These are phyloP conservation scores for Passer domesticus DNA, from an alignment of 2,113 vertebrate genomes.

Conservation along the genomic window DNA sequence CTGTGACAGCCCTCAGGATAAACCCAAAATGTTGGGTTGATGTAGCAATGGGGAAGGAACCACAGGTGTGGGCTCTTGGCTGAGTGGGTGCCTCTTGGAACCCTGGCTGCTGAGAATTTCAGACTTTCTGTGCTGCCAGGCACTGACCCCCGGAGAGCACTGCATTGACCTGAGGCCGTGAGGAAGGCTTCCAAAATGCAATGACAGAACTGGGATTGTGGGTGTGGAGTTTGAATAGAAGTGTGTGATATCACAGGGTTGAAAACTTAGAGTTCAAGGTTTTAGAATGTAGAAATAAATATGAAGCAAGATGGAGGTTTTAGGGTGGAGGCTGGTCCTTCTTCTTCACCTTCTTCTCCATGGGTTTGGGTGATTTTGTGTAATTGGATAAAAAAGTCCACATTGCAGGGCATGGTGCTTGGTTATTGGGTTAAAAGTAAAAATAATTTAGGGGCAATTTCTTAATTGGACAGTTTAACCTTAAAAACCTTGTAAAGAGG, in stretches of 20 bases:
- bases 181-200: neutral
- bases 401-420: neutral
- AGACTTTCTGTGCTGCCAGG: neutral
- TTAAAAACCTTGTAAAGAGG: neutral
- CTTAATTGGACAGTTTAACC: neutral
- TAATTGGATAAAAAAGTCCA: neutral
- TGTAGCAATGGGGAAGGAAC: neutral
- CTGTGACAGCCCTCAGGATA: neutral
- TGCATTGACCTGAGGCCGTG: neutral
- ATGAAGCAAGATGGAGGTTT: neutral
- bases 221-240: neutral
- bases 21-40: neutral
- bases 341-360: neutral
- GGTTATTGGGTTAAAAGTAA: neutral
- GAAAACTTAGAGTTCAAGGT: neutral
- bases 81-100: neutral
- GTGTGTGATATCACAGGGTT: neutral
- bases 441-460: neutral
- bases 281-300: neutral
- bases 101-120: rapidly evolving
- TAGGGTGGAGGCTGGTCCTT: neutral
- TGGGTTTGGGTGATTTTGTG: neutral
- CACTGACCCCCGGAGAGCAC: neutral
- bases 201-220: neutral
- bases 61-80: neutral